Evolutionary conservation across 1,140 invertebrate genomes (phyloP), one percentile per base, ranked within the genome.

Genomic region (Adoxophyes honmai): DNA sequence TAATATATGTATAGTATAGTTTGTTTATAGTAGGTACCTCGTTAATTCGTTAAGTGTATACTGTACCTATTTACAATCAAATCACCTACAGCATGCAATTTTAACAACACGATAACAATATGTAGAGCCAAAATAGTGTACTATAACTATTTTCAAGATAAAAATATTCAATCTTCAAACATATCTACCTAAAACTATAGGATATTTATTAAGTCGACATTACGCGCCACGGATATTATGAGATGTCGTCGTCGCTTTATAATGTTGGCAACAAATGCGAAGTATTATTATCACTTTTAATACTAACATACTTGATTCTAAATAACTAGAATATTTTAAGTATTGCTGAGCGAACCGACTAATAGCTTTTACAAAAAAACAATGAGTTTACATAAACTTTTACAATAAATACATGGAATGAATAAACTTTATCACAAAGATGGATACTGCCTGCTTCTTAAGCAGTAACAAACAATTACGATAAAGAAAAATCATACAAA

Each of bases 61-160:
- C 35, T 52, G 44, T 57, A 56, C 75, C 42, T 81, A 83, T 83
- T 75, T 76, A 85, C 78, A 81, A 68, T 77, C 64, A 83, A 70
- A 66, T 60, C 70, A 59, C 75, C 75, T 83, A 81, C 67, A 66
- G 77, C 73, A 80, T 80, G 75, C 71, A 70, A 60, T 62, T 58
- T 75, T 64, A 77, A 75, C 73, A 76, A 70, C 64, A 75, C 62
- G 66, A 58, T 75, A 81, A 77, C 73, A 75, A 74, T 63, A 68
- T 69, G 62, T 75, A 78, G 70, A 74, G 70, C 73, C 70, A 54
- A 77, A 71, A 68, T 68, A 71, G 69, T 60, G 53, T 68, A 70
- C 60, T 55, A 33, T 59, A 55, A 54, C 34, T 62, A 69, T 48
- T 48, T 18, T 10, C 15, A 48, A 48, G 42, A 48, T 48, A 48